Evolutionary conservation across 1,140 invertebrate species (phyloP), one percentile per base, ranked within the genome.

Genomic region (Trypoxylus dichotomus): DNA sequence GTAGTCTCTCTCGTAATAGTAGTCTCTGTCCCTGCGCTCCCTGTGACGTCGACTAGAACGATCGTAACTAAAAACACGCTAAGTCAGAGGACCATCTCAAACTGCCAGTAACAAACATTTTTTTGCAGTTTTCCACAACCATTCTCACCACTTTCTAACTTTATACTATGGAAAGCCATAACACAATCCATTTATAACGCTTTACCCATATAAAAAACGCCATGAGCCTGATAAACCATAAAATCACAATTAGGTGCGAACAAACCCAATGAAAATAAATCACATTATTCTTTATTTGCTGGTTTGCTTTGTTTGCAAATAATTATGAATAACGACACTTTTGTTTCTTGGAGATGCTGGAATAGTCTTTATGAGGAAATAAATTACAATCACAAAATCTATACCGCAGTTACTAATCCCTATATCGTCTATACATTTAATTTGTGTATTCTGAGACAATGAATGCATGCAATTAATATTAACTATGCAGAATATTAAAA

Each of bases 181-280:
- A 81, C 79, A 81, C 78, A 80, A 79, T 81, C 80, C 80, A 81
- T 81, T 77, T 81, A 81, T 79, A 80, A 81, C 77, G 79, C 73
- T 76, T 78, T 82, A 86, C 85, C 84, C 85, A 86, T 86, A 83
- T 83, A 85, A 86, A 85, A 80, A 85, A 85, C 82, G 83, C 85
- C 85, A 86, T 86, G 83, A 85, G 85, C 85, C 85, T 86, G 85
- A 86, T 84, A 86, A 86, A 86, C 83, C 85, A 86, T 84, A 86
- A 85, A 85, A 75, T 75, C 41, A 75, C 74, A 75, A 75, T 75
- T 75, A 75, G 74, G 74, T 75, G 74, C 74, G 74, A 29, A 47
- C 72, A 47, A 47, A 75, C 74, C 74, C 74, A 75, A 74, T 42
- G 32, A 74, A 37, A 74, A 25, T 27, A 68, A 68, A 29, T 68